Conservation (phyloP, 2,113 vertebrate genomes). For the Tenrec ecaudatus region DNA sequence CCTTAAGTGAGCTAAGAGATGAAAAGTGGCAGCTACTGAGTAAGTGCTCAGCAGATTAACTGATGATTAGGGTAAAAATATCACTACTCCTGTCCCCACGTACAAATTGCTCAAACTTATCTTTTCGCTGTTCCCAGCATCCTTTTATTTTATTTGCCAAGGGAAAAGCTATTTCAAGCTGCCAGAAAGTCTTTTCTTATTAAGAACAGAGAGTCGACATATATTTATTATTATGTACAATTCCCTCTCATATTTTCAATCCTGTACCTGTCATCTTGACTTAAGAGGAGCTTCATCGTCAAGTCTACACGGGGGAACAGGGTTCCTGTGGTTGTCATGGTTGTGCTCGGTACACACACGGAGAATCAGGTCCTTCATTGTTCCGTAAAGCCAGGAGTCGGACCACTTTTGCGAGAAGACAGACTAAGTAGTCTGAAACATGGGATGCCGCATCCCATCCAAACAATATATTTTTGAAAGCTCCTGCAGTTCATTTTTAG, state of each 20-base stretch:
- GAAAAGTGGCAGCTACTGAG: not conserved
- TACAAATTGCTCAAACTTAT: constrained; percentile 46
- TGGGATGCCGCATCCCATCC: not conserved
- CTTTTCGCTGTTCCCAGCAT: not conserved
- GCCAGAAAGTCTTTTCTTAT: constrained; percentile 32
- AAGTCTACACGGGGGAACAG: not conserved
- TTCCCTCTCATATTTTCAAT: constrained; percentile 65
- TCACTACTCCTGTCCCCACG: not conserved
- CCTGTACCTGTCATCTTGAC: constrained; percentile 24
- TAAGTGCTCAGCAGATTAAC: not conserved
- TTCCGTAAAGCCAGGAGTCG: constrained; percentile 41
- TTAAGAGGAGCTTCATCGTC: constrained; percentile 62
- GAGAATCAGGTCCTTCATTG: constrained; percentile 36
- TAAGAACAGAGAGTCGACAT: constrained; percentile 23
- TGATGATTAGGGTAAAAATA: constrained; percentile 38
- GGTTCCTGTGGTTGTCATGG: not conserved
- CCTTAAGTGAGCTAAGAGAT: not conserved
- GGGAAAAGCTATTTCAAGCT: constrained; percentile 15
- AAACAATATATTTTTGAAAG: not conserved
- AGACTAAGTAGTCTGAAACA: not conserved
- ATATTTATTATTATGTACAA: constrained; percentile 68
- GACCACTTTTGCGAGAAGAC: not conserved
- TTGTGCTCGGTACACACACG: constrained; percentile 31
- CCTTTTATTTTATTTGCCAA: not conserved
- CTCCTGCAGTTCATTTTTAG: constrained; percentile 52